Evolutionary conservation across 2,797 vertebrate genomes (phyloP).

Genomic region (Tragelaphus oryx): DNA sequence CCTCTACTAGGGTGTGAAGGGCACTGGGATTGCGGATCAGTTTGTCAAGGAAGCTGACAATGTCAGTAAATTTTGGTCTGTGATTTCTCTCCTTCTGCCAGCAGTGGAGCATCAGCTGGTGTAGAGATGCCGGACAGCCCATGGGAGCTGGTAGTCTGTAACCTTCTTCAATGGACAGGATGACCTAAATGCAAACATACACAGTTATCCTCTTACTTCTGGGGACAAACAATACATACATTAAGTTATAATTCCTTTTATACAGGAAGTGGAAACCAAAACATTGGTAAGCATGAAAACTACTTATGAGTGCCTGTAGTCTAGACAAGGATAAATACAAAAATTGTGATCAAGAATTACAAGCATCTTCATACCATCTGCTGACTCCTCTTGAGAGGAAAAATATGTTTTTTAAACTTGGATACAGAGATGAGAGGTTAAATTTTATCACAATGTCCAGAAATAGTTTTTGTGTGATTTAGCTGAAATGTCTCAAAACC

Average conservation of each 20-base stretch:
- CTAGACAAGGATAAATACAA: not conserved
- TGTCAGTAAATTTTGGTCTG: constrained; percentile 94
- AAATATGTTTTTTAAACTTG: not conserved
- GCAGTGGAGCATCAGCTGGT: constrained; percentile 97
- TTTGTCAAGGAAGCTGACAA: constrained; percentile 95
- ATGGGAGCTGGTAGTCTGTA: constrained; percentile 97
- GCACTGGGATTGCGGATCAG: constrained; percentile 95
- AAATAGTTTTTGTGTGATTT: constrained; percentile 15
- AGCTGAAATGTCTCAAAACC: not conserved
- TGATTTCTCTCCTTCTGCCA: constrained; percentile 98
- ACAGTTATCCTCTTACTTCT: not conserved
- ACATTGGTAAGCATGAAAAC: not conserved
- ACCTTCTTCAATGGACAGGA: constrained; percentile 96
- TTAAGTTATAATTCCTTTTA: not conserved
- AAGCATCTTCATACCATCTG: not conserved
- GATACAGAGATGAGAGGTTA: not conserved
- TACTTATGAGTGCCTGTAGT: not conserved
- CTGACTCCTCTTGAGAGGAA: not conserved
- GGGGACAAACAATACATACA: not conserved
- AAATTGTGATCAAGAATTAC: not conserved
- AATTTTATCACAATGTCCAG: not conserved
- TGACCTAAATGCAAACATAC: constrained; percentile 85
- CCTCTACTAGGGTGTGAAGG: constrained; percentile 92
- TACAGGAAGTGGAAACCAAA: not conserved
- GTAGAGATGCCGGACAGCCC: constrained; percentile 95